These are phyloP conservation scores for Dromiciops gliroides DNA, from an alignment of 2,113 vertebrate genomes.

Conservation along the genomic window DNA sequence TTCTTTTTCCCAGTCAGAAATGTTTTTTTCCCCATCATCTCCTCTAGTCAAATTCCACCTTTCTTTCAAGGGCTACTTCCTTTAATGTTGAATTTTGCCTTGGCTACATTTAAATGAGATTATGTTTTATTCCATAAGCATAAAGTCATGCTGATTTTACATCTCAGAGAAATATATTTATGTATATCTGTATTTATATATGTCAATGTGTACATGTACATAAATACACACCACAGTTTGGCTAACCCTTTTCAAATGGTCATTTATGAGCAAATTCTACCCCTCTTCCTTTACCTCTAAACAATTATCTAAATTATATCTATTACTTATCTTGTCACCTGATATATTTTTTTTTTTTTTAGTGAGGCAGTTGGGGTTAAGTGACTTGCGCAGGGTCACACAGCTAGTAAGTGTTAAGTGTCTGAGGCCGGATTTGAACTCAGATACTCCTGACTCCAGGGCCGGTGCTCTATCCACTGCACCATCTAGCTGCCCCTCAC, in stretches of 20 bases:
- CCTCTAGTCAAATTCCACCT: too few relatives aligned
- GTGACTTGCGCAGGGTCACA: too few relatives aligned
- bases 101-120: background rate
- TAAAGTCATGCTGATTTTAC: background rate
- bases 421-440: too few relatives aligned
- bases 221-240: background rate
- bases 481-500: too few relatives aligned
- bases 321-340: background rate
- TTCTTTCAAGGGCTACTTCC: background rate
- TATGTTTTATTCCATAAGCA: background rate
- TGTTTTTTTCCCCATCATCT: background rate
- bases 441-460: too few relatives aligned
- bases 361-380: too few relatives aligned
- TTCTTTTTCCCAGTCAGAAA: background rate
- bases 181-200: background rate
- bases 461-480: too few relatives aligned
- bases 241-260: background rate
- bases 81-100: conserved; percentile 1
- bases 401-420: too few relatives aligned
- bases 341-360: too few relatives aligned
- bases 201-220: too few relatives aligned
- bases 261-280: background rate
- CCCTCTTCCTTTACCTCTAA: background rate
- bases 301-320: background rate
- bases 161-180: background rate